Evolutionary conservation across 2,797 vertebrate species (phyloP).

Genomic region (Ptychobarbus kaznakovi): DNA sequence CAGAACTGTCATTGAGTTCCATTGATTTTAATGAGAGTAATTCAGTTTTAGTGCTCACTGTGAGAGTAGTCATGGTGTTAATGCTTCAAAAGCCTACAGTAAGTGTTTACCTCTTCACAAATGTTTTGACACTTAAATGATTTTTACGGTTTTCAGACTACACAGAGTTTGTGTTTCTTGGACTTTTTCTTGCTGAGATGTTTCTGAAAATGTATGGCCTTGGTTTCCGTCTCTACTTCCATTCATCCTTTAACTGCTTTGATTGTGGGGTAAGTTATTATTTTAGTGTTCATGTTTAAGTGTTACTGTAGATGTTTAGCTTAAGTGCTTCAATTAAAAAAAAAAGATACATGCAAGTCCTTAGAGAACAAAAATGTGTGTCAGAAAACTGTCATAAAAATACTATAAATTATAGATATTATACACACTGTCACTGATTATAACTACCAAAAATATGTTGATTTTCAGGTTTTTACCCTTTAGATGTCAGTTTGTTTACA

Average conservation of each 20-base stretch:
- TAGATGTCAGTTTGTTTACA: background rate
- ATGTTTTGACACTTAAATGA: background rate
- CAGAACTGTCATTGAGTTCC: background rate
- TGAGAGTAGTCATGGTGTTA: background rate
- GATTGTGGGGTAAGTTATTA: constrained; percentile 92
- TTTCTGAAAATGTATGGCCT: constrained; percentile 98
- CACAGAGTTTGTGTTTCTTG: constrained; percentile 98
- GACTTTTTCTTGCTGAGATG: constrained; percentile 97
- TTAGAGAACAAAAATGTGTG: background rate
- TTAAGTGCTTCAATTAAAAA: background rate
- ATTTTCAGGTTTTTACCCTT: background rate
- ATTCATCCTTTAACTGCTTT: constrained; percentile 99
- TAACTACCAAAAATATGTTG: background rate
- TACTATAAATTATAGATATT: background rate
- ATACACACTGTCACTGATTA: background rate
- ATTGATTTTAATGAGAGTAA: background rate
- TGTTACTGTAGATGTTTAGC: background rate
- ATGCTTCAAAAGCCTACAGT: background rate
- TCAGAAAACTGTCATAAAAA: background rate
- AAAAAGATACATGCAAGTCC: background rate
- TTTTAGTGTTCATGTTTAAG: background rate
- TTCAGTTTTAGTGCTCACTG: background rate
- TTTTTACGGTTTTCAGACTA: constrained; percentile 86
- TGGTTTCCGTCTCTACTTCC: constrained; percentile 96
- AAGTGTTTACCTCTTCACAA: background rate